Evolutionary conservation across 2,113 vertebrate genomes (phyloP).

Genomic region (Picathartes gymnocephalus): DNA sequence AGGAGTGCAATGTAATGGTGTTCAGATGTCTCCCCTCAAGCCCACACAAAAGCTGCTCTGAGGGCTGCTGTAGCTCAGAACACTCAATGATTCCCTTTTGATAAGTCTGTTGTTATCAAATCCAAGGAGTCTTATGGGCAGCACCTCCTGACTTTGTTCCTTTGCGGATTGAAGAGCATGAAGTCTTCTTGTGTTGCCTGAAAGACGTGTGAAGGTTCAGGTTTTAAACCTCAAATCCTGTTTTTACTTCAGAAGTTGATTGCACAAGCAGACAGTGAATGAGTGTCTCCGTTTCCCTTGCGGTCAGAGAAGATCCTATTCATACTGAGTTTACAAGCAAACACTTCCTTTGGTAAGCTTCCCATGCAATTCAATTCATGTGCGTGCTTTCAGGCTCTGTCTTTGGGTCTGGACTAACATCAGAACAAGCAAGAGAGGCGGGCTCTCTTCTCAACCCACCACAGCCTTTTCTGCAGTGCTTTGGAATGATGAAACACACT

Average conservation of each 20-base stretch:
- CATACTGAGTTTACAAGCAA: slow-evolving; percentile 48
- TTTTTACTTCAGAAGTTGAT: slow-evolving; percentile 49
- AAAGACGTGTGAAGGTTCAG: slow-evolving; percentile 11
- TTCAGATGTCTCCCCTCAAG: slow-evolving; percentile 30
- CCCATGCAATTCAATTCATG: slow-evolving; percentile 25
- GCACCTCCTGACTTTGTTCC: slow-evolving; percentile 44
- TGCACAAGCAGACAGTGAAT: slow-evolving; percentile 48
- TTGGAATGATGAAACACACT: not conserved
- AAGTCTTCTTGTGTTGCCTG: slow-evolving; percentile 48
- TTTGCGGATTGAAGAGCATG: not conserved
- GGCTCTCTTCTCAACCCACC: not conserved
- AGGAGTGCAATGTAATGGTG: not conserved
- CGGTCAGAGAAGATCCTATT: slow-evolving; percentile 57
- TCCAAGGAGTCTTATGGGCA: slow-evolving; percentile 32
- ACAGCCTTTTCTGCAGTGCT: not conserved
- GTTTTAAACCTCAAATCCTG: slow-evolving; percentile 56
- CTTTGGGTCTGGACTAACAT: not conserved
- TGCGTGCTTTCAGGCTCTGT: not conserved
- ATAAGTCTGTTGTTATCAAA: not conserved
- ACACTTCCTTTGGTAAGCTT: slow-evolving; percentile 52
- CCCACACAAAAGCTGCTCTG: not conserved
- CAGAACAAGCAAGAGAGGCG: not conserved
- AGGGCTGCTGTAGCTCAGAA: not conserved
- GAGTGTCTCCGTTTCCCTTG: slow-evolving; percentile 42
- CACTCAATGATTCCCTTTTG: slow-evolving; percentile 3